Evolutionary conservation across 2,113 vertebrate species (phyloP).

Genomic region (Tetrax tetrax): DNA sequence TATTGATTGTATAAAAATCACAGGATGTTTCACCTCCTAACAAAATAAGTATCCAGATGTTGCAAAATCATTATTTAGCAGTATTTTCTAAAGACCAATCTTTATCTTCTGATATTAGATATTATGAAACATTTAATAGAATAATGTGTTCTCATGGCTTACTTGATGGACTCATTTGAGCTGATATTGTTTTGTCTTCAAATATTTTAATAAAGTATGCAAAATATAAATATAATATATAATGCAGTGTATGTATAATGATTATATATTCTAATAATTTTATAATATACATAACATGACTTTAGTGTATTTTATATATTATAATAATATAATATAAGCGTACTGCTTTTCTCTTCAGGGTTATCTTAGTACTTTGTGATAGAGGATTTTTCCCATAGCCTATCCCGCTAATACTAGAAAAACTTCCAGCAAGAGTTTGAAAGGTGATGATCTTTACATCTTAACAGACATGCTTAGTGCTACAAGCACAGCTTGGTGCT

Average conservation of each 20-base stretch:
- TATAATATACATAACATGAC: too few species aligned
- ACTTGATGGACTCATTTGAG: background rate
- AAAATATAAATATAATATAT: background rate
- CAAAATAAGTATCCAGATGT: background rate
- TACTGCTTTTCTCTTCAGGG: background rate
- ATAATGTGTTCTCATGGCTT: background rate
- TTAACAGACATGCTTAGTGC: accelerated
- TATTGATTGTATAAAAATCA: background rate
- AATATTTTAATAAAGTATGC: background rate
- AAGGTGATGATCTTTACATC: background rate
- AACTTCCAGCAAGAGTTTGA: background rate
- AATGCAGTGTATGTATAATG: background rate
- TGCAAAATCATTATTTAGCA: background rate
- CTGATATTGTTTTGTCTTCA: background rate
- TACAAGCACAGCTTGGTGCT: background rate
- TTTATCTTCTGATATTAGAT: background rate
- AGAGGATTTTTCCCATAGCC: background rate
- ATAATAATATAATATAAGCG: too few species aligned
- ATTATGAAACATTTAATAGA: background rate
- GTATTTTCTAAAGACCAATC: background rate
- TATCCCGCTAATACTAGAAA: background rate
- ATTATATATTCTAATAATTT: background rate
- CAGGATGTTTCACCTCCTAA: background rate
- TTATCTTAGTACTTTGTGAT: background rate
- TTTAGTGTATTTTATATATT: background rate